These are phyloP conservation scores for Columbina picui DNA, from an alignment of 2,113 vertebrate genomes.

Conservation along the genomic window DNA sequence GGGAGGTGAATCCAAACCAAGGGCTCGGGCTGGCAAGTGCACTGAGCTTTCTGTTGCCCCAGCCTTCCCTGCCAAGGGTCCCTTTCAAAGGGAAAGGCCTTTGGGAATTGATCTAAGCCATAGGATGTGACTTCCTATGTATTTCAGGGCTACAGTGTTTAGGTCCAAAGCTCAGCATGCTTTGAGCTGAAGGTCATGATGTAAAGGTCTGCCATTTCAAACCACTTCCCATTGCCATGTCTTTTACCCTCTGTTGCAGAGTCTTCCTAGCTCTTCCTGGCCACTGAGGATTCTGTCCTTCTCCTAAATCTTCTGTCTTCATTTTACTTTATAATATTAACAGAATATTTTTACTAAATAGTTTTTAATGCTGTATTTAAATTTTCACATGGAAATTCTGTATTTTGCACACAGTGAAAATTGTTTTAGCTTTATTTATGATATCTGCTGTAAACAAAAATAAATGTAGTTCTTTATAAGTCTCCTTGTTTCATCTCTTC, in stretches of 20 bases:
- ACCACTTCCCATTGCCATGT: conserved; percentile 61
- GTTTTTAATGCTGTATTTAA: conserved; percentile 73
- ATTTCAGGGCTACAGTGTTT: neutral
- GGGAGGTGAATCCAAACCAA: neutral
- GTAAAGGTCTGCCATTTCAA: conserved; percentile 55
- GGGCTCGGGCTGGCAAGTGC: neutral
- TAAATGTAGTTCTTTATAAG: conserved; percentile 89
- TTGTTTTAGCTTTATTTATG: conserved; percentile 87
- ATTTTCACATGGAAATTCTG: conserved; percentile 78
- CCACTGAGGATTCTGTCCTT: conserved; percentile 81
- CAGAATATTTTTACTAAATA: conserved; percentile 56
- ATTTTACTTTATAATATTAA: conserved; percentile 57
- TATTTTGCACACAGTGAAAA: conserved; percentile 81
- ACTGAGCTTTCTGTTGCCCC: neutral
- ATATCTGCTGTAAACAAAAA: conserved; percentile 90
- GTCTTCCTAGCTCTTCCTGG: conserved; percentile 71
- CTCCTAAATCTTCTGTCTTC: conserved; percentile 55
- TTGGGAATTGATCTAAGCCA: neutral
- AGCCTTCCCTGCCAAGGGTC: neutral
- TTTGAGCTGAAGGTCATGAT: conserved; percentile 7
- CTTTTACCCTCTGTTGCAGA: conserved; percentile 90
- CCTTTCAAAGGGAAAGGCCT: neutral
- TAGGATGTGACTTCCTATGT: neutral
- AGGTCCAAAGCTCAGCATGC: conserved; percentile 28
- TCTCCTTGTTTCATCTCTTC: conserved; percentile 84